Conservation (phyloP, 2,113 vertebrate species). For the Forbesichthys papilliferus region DNA sequence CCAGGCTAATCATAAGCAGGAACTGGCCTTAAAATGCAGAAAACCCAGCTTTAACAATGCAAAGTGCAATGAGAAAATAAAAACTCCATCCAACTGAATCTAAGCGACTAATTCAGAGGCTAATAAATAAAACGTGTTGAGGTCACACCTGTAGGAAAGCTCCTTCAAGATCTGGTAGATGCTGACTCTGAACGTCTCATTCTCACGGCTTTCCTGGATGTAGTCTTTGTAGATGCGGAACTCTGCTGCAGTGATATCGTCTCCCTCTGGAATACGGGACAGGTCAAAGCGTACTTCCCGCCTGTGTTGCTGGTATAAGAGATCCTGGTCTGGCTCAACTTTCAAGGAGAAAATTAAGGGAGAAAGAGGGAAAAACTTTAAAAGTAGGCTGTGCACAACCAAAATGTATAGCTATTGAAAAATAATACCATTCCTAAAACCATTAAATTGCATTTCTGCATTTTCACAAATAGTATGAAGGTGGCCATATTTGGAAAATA, state of each 20-base stretch:
- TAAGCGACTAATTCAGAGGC: not conserved
- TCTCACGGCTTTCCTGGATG: slow-evolving; percentile 82
- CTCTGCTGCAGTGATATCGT: slow-evolving; percentile 89
- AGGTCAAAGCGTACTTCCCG: slow-evolving; percentile 91
- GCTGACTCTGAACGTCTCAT: slow-evolving; percentile 88
- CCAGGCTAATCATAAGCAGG: too few species aligned
- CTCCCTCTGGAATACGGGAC: slow-evolving; percentile 90
- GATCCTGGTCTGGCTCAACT: slow-evolving; percentile 87
- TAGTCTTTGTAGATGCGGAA: slow-evolving; percentile 94
- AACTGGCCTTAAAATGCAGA: too few species aligned
- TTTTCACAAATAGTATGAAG: too few species aligned
- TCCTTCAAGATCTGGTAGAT: slow-evolving; percentile 91
- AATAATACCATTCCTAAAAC: too few species aligned
- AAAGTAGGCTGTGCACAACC: not conserved
- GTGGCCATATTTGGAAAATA: too few species aligned
- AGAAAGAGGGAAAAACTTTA: not conserved
- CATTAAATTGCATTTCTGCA: too few species aligned
- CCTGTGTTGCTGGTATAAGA: slow-evolving; percentile 81
- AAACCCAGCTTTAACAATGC: too few species aligned
- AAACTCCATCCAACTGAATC: too few species aligned
- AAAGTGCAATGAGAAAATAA: too few species aligned
- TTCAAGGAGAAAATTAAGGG: slow-evolving; percentile 8
- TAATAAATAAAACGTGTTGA: not conserved
- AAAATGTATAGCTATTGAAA: not conserved
- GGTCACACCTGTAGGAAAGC: slow-evolving; percentile 80